These are phyloP conservation scores for Pangasianodon hypophthalmus DNA, from an alignment of 2,113 vertebrate genomes.

Conservation along the genomic window DNA sequence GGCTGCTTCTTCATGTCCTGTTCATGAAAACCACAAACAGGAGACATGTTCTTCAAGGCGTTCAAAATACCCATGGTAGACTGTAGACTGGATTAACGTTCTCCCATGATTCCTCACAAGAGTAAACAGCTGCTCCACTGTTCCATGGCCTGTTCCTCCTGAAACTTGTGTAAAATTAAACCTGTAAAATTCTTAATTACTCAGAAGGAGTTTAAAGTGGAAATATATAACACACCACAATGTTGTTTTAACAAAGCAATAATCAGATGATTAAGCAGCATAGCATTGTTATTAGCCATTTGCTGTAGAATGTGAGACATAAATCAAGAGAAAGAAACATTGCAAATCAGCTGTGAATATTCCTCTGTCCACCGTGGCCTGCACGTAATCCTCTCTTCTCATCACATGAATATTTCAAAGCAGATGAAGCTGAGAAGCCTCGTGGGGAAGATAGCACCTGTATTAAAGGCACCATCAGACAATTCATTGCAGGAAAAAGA, in stretches of 20 bases:
- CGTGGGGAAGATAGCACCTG: background rate
- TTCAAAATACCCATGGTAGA: background rate
- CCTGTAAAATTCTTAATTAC: background rate
- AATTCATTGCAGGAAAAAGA: background rate
- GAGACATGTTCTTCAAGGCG: background rate
- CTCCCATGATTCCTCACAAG: background rate
- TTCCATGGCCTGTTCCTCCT: too few species aligned
- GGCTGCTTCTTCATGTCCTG: background rate
- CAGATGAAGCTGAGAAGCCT: background rate
- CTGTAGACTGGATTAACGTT: background rate
- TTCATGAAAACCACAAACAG: background rate
- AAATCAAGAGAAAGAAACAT: background rate
- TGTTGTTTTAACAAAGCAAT: background rate
- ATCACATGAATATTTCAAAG: constrained; percentile 36
- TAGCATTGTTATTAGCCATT: background rate
- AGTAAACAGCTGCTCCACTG: background rate
- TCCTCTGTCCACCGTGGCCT: background rate
- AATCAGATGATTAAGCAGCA: background rate
- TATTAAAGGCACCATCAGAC: constrained; percentile 23
- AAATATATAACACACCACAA: background rate
- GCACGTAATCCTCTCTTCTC: background rate
- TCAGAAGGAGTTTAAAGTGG: background rate
- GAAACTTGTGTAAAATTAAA: background rate
- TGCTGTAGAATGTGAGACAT: background rate
- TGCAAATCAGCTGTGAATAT: background rate